Evolutionary conservation across 2,888 invertebrate species (phyloP).

Genomic region (Melitaea athalia): DNA sequence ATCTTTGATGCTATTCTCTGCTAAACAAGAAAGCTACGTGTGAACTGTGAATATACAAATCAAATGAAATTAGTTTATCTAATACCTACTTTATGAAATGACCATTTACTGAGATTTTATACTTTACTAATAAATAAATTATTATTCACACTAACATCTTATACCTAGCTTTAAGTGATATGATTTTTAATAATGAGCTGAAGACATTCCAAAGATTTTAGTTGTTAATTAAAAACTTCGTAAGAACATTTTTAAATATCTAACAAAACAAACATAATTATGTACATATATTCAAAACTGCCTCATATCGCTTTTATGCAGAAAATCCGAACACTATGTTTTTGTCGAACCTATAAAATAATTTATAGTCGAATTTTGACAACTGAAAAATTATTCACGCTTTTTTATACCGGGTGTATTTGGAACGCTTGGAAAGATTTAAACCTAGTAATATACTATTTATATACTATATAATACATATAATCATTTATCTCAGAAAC

Average conservation of each 20-base stretch:
- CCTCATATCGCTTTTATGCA: background rate
- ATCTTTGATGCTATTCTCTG: slow-evolving; percentile 89
- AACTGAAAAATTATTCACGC: slow-evolving; percentile 39
- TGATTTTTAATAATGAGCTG: slow-evolving; percentile 2
- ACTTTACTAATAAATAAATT: slow-evolving; percentile 4
- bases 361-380: slow-evolving; percentile 27
- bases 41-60: slow-evolving; percentile 53
- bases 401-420: too few relatives aligned
- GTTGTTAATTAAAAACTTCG: background rate
- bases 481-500: too few relatives aligned
- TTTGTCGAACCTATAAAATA: background rate
- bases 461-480: too few relatives aligned
- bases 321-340: too few relatives aligned
- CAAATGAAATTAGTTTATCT: background rate
- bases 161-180: background rate
- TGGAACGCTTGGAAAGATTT: too few relatives aligned
- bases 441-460: too few relatives aligned
- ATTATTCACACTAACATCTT: background rate
- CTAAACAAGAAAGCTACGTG: slow-evolving; percentile 91
- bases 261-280: background rate
- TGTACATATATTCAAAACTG: background rate
- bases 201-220: slow-evolving; percentile 28
- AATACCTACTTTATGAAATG: background rate
- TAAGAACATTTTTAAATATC: background rate
- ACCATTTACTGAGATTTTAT: background rate